A percentile compares a stretch with the other conserved stretches of the same genome.
Conservation (phyloP, 2,113 vertebrate genomes). For the Rhipidura dahli region DNA sequence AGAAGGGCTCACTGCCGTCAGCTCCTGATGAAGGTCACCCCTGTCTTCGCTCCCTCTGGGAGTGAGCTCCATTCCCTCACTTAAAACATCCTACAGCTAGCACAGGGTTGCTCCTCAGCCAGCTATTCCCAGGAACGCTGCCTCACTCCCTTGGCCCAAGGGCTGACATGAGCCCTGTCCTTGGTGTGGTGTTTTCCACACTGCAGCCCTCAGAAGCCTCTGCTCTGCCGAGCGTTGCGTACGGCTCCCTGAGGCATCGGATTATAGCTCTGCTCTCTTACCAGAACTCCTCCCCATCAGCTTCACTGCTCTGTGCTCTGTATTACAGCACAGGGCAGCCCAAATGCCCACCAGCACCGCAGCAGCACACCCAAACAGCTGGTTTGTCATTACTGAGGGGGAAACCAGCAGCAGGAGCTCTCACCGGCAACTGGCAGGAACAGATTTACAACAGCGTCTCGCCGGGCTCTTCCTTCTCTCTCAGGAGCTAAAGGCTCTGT, state of each 20-base stretch:
- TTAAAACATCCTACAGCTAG: not conserved
- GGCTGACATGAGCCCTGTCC: not conserved
- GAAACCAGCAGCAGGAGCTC: not conserved
- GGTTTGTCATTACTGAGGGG: not conserved
- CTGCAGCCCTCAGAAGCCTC: not conserved
- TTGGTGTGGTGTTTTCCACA: not conserved
- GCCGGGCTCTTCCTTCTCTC: not conserved
- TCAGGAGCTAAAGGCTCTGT: not conserved
- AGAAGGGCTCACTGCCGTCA: not conserved
- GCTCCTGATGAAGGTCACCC: not conserved
- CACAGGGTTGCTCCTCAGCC: not conserved
- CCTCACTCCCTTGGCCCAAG: not conserved
- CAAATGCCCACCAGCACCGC: accelerated
- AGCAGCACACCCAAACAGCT: not conserved
- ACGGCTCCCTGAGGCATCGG: not conserved
- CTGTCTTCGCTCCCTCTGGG: not conserved
- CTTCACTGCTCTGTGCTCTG: not conserved
- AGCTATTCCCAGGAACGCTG: not conserved
- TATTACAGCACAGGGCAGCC: not conserved
- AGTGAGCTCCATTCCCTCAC: not conserved
- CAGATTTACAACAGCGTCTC: not conserved
- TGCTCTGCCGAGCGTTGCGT: accelerated
- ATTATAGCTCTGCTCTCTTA: not conserved
- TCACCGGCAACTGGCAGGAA: not conserved
- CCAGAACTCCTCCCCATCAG: not conserved